These are phyloP conservation scores for Drosophila insularis DNA, from an alignment of 1,140 invertebrate species.

Conservation along the genomic window DNA sequence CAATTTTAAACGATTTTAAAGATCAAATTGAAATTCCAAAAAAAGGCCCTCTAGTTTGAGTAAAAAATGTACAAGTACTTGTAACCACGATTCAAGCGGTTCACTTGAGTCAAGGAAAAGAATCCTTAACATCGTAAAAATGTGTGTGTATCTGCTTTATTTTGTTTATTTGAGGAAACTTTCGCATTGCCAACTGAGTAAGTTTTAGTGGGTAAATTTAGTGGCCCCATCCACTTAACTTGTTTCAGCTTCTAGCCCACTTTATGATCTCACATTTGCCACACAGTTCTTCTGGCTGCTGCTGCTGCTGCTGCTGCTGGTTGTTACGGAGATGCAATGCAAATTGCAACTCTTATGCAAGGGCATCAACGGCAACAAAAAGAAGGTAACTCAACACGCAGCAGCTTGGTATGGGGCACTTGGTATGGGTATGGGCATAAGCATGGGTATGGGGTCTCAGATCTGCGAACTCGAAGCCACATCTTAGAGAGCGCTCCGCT, in stretches of 20 bases:
- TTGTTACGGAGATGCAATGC: conserved; percentile 28
- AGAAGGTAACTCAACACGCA: conserved; percentile 57
- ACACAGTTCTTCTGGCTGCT: neutral
- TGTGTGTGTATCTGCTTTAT: neutral
- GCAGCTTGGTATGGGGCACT: neutral
- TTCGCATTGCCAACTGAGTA: neutral
- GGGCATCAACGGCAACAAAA: conserved; percentile 18
- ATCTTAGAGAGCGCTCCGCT: conserved; percentile 11
- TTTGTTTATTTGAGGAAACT: neutral
- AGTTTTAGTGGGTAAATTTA: conserved; percentile 5
- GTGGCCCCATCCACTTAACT: conserved; percentile 8
- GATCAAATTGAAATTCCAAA: too few relatives aligned
- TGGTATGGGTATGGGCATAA: too few relatives aligned
- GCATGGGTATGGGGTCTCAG: neutral
- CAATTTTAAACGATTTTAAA: too few relatives aligned
- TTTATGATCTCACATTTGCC: conserved; percentile 15
- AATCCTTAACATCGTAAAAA: neutral
- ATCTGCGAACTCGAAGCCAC: conserved; percentile 19
- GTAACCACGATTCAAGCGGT: neutral
- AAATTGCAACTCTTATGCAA: conserved; percentile 64
- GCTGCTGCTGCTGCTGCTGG: neutral
- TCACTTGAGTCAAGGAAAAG: neutral
- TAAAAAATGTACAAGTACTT: too few relatives aligned
- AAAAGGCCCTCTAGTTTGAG: too few relatives aligned
- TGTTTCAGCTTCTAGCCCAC: conserved; percentile 2